Conservation (phyloP, 2,797 vertebrate species). For the Xiphorhynchus erythropygius region DNA sequence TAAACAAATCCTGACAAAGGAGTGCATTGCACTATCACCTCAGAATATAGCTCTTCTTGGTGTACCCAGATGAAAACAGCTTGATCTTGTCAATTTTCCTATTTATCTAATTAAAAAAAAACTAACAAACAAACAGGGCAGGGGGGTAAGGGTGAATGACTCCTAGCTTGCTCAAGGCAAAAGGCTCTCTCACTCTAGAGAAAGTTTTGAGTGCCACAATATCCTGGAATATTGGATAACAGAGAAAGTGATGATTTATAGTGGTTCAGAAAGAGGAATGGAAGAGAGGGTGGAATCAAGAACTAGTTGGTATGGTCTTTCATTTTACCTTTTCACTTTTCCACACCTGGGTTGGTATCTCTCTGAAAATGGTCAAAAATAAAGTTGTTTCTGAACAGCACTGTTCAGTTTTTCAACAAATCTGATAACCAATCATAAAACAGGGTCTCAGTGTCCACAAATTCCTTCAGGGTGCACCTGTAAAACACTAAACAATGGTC, state of each 20-base stretch:
- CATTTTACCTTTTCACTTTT: neutral
- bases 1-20: neutral
- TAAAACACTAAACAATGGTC: neutral
- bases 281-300: neutral
- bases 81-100: neutral
- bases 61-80: neutral
- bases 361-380: neutral
- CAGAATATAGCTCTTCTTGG: neutral
- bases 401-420: neutral
- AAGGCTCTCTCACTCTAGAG: neutral
- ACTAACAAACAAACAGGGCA: neutral
- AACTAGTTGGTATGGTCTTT: neutral
- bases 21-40: rapidly evolving
- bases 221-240: neutral
- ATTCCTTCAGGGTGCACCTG: neutral
- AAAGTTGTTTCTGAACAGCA: neutral
- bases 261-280: neutral
- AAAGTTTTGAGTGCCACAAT: neutral
- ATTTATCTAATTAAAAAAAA: neutral
- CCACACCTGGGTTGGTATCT: neutral
- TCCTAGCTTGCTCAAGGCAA: neutral
- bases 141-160: neutral
- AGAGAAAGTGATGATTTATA: neutral
- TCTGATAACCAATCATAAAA: neutral
- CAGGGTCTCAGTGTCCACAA: neutral